phyloP scores from a whole-genome alignment of 2,888 invertebrate species.

The Drosophila falleni region DNA sequence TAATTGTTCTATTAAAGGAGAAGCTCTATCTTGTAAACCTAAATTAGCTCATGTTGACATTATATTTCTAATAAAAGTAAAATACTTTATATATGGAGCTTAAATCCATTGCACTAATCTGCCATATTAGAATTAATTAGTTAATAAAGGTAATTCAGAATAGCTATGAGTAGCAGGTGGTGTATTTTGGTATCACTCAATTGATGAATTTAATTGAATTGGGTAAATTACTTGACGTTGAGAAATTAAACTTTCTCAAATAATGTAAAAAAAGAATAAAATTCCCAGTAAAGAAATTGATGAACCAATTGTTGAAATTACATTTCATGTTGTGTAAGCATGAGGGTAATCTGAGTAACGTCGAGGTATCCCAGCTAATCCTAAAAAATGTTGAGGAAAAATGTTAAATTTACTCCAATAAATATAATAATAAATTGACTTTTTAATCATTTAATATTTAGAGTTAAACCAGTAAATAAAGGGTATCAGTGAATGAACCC shows the following conservation, averaged over 20 bases:
- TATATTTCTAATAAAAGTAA: conserved; percentile 87
- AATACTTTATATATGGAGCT: conserved; percentile 89
- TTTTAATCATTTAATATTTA: conserved; percentile 88
- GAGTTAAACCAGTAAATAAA: conserved; percentile 88
- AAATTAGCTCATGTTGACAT: conserved; percentile 88
- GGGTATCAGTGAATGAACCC: conserved; percentile 91
- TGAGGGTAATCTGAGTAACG: conserved; percentile 92
- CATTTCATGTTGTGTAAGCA: conserved; percentile 89
- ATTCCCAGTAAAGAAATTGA: conserved; percentile 88
- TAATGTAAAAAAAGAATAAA: conserved; percentile 88
- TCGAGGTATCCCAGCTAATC: conserved; percentile 90
- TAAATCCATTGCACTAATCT: conserved; percentile 89
- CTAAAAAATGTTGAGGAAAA: conserved; percentile 93
- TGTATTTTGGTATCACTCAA: conserved; percentile 88
- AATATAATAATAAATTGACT: conserved; percentile 91
- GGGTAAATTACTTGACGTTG: conserved; percentile 86
- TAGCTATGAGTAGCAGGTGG: conserved; percentile 88
- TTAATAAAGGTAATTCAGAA: conserved; percentile 87
- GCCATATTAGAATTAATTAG: conserved; percentile 88
- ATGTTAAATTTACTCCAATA: conserved; percentile 91
- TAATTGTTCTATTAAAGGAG: conserved; percentile 89
- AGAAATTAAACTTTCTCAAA: conserved; percentile 88
- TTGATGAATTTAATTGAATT: conserved; percentile 87
- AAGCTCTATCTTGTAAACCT: conserved; percentile 88
- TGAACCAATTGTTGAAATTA: conserved; percentile 89